Conservation (phyloP, 2,888 invertebrate species). For the Raillietiella orientalis region DNA sequence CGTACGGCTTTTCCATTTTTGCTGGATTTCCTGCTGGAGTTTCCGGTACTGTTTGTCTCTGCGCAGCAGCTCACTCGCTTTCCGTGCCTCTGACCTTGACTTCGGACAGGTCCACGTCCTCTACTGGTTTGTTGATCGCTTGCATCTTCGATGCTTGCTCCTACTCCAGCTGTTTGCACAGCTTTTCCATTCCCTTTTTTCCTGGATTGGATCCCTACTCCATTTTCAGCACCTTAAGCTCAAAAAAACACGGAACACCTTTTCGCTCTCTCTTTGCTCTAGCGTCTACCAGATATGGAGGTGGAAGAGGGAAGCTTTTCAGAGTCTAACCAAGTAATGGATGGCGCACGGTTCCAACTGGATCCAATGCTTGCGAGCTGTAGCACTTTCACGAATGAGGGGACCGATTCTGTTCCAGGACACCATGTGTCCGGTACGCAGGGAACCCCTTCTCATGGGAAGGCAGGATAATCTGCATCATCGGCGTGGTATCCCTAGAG, state of each 20-base stretch:
- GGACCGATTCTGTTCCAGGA: too few species aligned
- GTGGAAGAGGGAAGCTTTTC: too few species aligned
- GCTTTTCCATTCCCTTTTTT: conserved; percentile 43
- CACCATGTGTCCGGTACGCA: too few species aligned
- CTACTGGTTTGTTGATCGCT: conserved; percentile 85
- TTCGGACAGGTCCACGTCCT: conserved; percentile 44
- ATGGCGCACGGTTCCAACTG: too few species aligned
- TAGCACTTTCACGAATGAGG: too few species aligned
- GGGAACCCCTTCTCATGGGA: too few species aligned
- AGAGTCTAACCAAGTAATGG: too few species aligned
- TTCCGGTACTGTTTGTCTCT: conserved; percentile 85
- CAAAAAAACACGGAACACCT: conserved; percentile 44
- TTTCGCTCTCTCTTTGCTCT: conserved; percentile 31
- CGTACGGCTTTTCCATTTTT: conserved; percentile 74
- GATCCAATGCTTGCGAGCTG: too few species aligned
- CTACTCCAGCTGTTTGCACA: conserved; percentile 47
- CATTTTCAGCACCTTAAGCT: conserved; percentile 42
- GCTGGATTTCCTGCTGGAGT: conserved; percentile 62
- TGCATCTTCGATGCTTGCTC: conserved; percentile 64
- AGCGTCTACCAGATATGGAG: conserved; percentile 27
- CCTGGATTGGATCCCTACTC: too few species aligned
- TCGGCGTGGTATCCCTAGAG: too few species aligned
- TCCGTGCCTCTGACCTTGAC: conserved; percentile 23
- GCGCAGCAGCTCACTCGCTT: conserved; percentile 38
- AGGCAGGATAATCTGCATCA: too few species aligned